These are phyloP conservation scores for Adrianichthys oophorus DNA, from an alignment of 2,797 vertebrate species.

Conservation along the genomic window DNA sequence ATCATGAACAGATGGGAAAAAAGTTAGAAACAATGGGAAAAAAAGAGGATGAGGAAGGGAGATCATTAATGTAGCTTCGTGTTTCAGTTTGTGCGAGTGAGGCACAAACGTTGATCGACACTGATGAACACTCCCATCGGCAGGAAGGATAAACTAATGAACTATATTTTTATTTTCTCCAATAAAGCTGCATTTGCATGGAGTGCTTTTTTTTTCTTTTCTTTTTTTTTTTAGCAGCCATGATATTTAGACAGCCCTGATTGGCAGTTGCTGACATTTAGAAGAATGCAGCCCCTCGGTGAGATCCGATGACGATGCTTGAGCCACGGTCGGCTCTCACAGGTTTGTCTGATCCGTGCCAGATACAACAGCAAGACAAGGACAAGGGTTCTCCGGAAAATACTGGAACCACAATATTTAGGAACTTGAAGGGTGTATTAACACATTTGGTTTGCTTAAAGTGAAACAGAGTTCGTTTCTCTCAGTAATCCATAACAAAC, in stretches of 20 bases:
- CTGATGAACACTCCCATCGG: constrained; percentile 24
- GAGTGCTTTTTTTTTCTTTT: constrained; percentile 9
- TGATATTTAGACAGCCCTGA: constrained; percentile 61
- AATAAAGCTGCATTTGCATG: constrained; percentile 29
- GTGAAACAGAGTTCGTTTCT: too few relatives aligned
- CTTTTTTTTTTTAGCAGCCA: constrained; percentile 12
- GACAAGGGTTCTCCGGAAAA: too few relatives aligned
- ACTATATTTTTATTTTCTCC: constrained; percentile 26
- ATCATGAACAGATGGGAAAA: constrained; percentile 41
- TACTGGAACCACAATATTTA: too few relatives aligned
- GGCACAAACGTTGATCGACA: constrained; percentile 1
- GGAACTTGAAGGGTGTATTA: too few relatives aligned
- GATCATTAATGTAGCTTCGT: constrained; percentile 36
- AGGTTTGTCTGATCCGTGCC: constrained; percentile 40
- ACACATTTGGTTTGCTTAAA: too few relatives aligned
- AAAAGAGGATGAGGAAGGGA: constrained; percentile 34
- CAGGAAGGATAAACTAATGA: constrained; percentile 11
- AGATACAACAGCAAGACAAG: constrained; percentile 1
- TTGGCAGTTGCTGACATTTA: constrained; percentile 66
- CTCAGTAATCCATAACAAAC: too few relatives aligned
- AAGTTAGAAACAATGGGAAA: constrained; percentile 30
- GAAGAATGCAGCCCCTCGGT: constrained; percentile 28
- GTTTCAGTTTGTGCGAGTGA: constrained; percentile 26
- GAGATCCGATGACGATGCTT: constrained; percentile 39
- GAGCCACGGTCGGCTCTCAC: constrained; percentile 33